Evolutionary conservation across 1,140 invertebrate species (phyloP).

Genomic region (Phymastichus coffea): DNA sequence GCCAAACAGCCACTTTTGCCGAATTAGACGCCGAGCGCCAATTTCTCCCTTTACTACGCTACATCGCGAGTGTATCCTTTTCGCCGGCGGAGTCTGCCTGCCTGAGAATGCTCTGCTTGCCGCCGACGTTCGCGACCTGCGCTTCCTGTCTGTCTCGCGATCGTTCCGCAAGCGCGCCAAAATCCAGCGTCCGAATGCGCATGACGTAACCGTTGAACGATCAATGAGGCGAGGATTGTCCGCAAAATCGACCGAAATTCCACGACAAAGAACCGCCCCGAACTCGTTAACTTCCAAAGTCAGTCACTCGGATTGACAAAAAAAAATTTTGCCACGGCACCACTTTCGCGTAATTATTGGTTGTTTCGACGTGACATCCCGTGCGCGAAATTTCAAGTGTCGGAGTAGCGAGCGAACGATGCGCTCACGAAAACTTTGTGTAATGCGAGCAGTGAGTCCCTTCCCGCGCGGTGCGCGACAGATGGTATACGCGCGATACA

Average conservation of each 20-base stretch:
- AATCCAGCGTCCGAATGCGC: too few relatives aligned
- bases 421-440: constrained; percentile 5
- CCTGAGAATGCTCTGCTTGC: constrained; percentile 1
- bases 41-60: constrained; percentile 6
- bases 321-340: constrained; percentile 15
- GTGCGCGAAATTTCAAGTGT: background rate
- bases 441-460: constrained; percentile 35
- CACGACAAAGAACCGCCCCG: background rate
- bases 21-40: constrained; percentile 26
- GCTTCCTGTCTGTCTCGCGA: too few relatives aligned
- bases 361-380: constrained; percentile 22
- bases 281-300: background rate
- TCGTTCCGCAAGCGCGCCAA: too few relatives aligned
- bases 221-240: too few relatives aligned
- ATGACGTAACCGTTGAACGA: too few relatives aligned
- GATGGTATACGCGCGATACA: constrained; percentile 32
- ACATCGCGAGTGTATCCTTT: background rate
- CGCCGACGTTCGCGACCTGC: too few relatives aligned
- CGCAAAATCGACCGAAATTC: background rate
- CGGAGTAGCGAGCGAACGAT: background rate
- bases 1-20: constrained; percentile 25
- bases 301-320: too few relatives aligned
- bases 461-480: too few relatives aligned
- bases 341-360: constrained; percentile 25
- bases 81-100: background rate